Percentiles rank a stretch among this genome's conserved stretches.
These are phyloP conservation scores for Himalopsyche japonica DNA, from an alignment of 2,888 invertebrate genomes.

Conservation along the genomic window DNA sequence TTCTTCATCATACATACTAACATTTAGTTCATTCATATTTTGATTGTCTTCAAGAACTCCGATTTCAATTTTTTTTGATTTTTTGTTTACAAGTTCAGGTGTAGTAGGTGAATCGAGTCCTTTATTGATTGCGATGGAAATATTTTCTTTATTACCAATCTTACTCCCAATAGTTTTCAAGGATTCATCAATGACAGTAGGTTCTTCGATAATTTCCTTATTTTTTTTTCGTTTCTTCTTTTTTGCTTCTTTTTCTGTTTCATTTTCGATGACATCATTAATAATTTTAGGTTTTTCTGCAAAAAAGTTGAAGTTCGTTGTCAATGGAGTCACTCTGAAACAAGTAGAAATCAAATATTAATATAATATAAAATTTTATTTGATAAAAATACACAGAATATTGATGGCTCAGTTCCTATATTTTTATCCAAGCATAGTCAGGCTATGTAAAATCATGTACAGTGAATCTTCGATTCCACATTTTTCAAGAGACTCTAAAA, in stretches of 20 bases:
- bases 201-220: slow-evolving; percentile 26
- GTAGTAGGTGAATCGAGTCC: not conserved
- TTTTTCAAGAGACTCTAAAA: too few relatives aligned
- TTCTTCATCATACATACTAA: slow-evolving; percentile 15
- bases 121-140: not conserved
- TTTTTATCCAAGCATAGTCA: too few relatives aligned
- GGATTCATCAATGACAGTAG: slow-evolving; percentile 11
- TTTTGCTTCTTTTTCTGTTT: slow-evolving; percentile 36
- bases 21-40: slow-evolving; percentile 35
- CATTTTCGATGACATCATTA: slow-evolving; percentile 24
- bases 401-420: too few relatives aligned
- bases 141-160: slow-evolving; percentile 18
- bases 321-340: slow-evolving; percentile 40
- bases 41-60: slow-evolving; percentile 22
- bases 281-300: slow-evolving; percentile 20
- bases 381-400: too few relatives aligned
- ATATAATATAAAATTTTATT: too few relatives aligned
- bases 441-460: too few relatives aligned
- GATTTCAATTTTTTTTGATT: slow-evolving; percentile 17
- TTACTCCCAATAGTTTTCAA: slow-evolving; percentile 8
- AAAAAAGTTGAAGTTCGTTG: slow-evolving; percentile 33
- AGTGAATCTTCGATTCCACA: too few relatives aligned
- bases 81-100: slow-evolving; percentile 10
- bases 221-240: slow-evolving; percentile 35
- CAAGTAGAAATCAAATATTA: slow-evolving; percentile 34